These are phyloP conservation scores for Calameuta filiformis DNA, from an alignment of 2,888 invertebrate species.

Conservation along the genomic window DNA sequence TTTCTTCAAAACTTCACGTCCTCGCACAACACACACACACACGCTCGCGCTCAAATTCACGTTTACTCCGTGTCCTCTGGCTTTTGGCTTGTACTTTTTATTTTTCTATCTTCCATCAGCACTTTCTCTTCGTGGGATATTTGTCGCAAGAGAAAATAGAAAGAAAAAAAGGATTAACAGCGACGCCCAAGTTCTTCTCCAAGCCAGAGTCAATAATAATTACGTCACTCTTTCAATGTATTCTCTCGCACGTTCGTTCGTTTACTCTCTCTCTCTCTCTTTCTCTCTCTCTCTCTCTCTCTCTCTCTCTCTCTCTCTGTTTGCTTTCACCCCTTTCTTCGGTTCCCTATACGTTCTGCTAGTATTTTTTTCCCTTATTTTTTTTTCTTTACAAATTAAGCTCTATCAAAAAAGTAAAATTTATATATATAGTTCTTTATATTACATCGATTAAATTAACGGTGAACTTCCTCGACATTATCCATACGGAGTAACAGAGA, in stretches of 20 bases:
- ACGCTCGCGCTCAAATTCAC: neutral
- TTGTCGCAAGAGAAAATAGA: neutral
- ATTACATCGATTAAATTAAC: constrained; percentile 58
- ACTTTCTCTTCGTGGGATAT: neutral
- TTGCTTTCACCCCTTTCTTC: neutral
- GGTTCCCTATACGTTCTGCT: constrained; percentile 5
- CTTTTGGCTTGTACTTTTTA: neutral
- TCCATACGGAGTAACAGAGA: constrained; percentile 53
- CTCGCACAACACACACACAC: neutral
- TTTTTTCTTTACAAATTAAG: constrained; percentile 24
- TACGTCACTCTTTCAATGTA: neutral
- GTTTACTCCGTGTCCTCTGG: neutral
- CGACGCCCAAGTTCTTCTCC: neutral
- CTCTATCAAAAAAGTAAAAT: constrained; percentile 44
- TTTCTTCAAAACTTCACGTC: neutral
- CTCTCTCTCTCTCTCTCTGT: constrained; percentile 8
- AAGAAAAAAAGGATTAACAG: neutral
- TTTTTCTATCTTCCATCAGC: neutral
- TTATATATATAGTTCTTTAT: constrained; percentile 47
- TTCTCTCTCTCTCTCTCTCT: constrained; percentile 7
- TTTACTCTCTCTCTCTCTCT: constrained; percentile 7
- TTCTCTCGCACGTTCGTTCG: neutral
- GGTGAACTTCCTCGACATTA: constrained; percentile 48
- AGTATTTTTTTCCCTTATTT: constrained; percentile 9
- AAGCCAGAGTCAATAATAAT: neutral